Evolutionary conservation across 2,113 vertebrate genomes (phyloP), one percentile per base, ranked within the genome.

Genomic region (Synchiropus splendidus): DNA sequence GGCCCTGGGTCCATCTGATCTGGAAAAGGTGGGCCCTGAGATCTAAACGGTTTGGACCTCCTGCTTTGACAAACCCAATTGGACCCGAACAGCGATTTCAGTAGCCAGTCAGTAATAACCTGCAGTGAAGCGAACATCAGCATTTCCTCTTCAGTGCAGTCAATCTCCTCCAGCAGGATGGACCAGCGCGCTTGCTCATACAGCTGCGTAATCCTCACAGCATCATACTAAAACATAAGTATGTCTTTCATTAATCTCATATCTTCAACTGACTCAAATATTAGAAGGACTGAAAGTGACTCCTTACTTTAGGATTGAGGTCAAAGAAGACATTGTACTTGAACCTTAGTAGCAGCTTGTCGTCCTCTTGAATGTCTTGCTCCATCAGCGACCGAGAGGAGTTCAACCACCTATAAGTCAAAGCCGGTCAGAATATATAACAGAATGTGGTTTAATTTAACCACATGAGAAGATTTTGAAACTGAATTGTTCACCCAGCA

Each of bases 301-400:
- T 3, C 36, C 61, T 70, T 88, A 96, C 95, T 84, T 99, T 98
- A 52, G 94, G 90, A 76, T 99, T 95, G 65, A 99, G 84, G 81
- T 99, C 95, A 74, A 96, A 99, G 83, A 99, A 99, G 63, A 85
- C 85, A 52, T 93, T 94, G 80, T 99, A 99, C 80, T 99, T 99
- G 75, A 96, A 99, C 47, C 94, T 90, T 36, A 99, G 66, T 52
- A 90, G 58, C 40, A 99, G 83, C 54, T 86, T 87, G 37, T 98
- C 92, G 0, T 93, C 87, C 11, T 97, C 88, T 49, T 79, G 85
- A 44, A 99, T 66, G 12, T 84, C 89, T 74, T 98, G 95, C 54
- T 99, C 95, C 94, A 96, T 96, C 6, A 99, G 87, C 0, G 95
- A 99, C 21, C 88, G 86, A 1, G 94, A 97, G 0, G 95, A 99